These are phyloP conservation scores for Leucoptera coffeella DNA, from an alignment of 2,888 invertebrate species.

Conservation along the genomic window DNA sequence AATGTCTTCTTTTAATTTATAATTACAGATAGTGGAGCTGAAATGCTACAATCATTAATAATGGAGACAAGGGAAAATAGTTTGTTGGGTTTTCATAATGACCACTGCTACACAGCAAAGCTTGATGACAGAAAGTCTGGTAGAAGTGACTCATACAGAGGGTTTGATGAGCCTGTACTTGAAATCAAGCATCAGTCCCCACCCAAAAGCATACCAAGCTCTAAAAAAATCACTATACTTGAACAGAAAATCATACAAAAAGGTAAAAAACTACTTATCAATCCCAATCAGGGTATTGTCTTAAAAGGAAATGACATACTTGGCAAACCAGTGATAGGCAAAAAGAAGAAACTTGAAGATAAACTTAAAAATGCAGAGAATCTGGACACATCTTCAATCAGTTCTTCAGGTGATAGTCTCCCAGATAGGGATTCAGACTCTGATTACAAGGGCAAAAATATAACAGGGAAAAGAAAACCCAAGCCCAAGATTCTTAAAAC, in stretches of 20 bases:
- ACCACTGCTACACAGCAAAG: slow-evolving; percentile 76
- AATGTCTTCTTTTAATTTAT: no score
- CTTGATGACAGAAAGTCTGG: slow-evolving; percentile 47
- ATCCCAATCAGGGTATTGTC: slow-evolving; percentile 22
- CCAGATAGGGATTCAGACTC: slow-evolving; percentile 60
- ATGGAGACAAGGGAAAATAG: slow-evolving; percentile 46
- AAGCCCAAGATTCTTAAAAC: slow-evolving; percentile 35
- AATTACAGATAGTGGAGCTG: slow-evolving; percentile 43
- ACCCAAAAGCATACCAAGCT: slow-evolving; percentile 30
- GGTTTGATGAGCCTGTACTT: slow-evolving; percentile 36
- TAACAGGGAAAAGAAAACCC: slow-evolving; percentile 19
- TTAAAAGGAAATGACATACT: slow-evolving; percentile 34
- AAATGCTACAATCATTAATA: slow-evolving; percentile 42
- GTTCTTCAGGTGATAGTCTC: slow-evolving; percentile 47
- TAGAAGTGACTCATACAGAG: slow-evolving; percentile 19
- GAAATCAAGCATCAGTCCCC: slow-evolving; percentile 36
- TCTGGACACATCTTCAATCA: slow-evolving; percentile 40
- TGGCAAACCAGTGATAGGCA: slow-evolving; percentile 25
- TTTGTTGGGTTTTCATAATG: slow-evolving; percentile 64
- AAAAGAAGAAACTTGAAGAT: slow-evolving; percentile 20
- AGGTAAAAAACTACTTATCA: slow-evolving; percentile 36
- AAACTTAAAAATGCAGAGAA: slow-evolving; percentile 37
- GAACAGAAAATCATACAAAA: slow-evolving; percentile 46
- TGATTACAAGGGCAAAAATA: slow-evolving; percentile 45
- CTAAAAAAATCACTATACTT: slow-evolving; percentile 43